phyloP scores from a whole-genome alignment of 1,140 invertebrate species.

The Drosophila busckii region DNA sequence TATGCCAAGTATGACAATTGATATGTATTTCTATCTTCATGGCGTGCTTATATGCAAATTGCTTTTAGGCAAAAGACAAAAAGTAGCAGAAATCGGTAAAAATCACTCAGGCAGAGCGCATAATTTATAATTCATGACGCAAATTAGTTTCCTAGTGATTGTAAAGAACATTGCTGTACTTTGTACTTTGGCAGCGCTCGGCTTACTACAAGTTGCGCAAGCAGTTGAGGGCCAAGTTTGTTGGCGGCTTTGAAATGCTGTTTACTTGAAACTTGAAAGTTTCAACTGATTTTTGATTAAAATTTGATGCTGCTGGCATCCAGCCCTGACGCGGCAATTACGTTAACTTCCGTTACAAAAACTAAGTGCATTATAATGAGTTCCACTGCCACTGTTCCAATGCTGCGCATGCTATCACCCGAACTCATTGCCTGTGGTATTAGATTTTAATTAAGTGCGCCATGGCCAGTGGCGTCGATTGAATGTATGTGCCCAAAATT shows the following conservation, averaged over 20 bases:
- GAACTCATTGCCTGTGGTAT: neutral
- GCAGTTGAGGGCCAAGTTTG: constrained; percentile 18
- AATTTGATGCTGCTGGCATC: constrained; percentile 32
- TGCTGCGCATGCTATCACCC: constrained; percentile 3
- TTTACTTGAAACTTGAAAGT: constrained; percentile 35
- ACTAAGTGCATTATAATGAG: constrained; percentile 23
- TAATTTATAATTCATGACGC: constrained; percentile 40
- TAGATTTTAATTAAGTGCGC: constrained; percentile 29
- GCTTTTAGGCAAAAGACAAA: constrained; percentile 5
- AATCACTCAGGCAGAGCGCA: constrained; percentile 19
- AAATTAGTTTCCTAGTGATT: constrained; percentile 40
- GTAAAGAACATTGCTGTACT: constrained; percentile 1
- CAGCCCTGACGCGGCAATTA: constrained; percentile 23
- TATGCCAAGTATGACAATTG: constrained; percentile 52
- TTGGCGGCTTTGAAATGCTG: constrained; percentile 23
- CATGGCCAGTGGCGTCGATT: neutral
- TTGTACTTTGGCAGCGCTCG: neutral
- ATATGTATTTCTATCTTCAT: constrained; percentile 59
- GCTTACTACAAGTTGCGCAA: constrained; percentile 6
- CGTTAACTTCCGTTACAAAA: constrained; percentile 18
- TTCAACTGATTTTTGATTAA: constrained; percentile 66
- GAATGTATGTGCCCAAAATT: constrained; percentile 24
- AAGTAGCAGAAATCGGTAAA: too few species aligned
- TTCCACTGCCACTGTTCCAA: neutral
- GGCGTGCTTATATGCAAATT: constrained; percentile 67